phyloP scores from a whole-genome alignment of 2,113 vertebrate species.

The Glaucidium brasilianum region DNA sequence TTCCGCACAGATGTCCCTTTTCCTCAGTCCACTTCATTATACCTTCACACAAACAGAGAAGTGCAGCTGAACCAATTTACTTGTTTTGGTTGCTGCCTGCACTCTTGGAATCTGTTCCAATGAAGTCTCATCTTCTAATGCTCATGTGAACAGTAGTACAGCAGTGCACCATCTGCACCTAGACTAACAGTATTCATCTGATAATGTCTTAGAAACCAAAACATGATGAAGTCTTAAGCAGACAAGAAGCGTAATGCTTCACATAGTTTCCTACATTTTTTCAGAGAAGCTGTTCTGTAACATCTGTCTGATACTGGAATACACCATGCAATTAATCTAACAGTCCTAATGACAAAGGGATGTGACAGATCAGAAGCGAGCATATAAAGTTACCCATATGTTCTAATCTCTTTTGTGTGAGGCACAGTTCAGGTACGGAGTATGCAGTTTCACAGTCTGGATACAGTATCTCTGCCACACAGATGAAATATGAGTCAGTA shows the following conservation, averaged over 20 bases:
- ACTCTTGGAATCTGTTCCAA: neutral
- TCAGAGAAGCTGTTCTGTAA: neutral
- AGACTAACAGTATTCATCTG: neutral
- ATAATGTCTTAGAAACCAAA: neutral
- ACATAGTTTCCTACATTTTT: neutral
- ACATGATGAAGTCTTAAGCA: neutral
- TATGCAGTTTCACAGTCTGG: neutral
- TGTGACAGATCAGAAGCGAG: neutral
- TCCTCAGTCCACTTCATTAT: neutral
- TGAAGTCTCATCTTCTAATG: neutral
- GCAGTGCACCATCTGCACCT: neutral
- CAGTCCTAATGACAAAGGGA: neutral
- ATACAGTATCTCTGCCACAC: neutral
- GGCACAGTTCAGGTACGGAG: neutral
- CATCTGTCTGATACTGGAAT: neutral
- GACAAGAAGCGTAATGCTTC: neutral
- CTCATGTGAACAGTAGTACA: neutral
- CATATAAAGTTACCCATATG: neutral
- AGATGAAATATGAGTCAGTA: neutral
- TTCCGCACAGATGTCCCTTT: neutral
- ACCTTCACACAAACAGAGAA: neutral
- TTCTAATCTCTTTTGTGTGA: neutral
- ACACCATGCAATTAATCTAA: neutral
- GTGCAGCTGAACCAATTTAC: neutral
- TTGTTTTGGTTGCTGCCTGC: neutral